Evolutionary conservation across 1,140 invertebrate genomes (phyloP).

Genomic region (Listronotus oregonensis): DNA sequence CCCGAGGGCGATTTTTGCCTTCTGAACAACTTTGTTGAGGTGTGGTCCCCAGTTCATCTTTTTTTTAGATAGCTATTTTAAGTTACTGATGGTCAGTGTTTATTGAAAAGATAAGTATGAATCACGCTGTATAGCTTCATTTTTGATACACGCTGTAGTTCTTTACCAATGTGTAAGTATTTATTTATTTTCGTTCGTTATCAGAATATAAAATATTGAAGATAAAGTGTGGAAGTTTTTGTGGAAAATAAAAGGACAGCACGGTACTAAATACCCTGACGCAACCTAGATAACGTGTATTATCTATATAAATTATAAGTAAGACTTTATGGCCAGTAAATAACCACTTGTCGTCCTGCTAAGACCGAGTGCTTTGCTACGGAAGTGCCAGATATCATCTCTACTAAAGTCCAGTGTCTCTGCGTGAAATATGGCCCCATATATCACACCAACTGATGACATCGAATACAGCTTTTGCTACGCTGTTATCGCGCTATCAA

Average conservation of each 20-base stretch:
- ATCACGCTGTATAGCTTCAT: too few species aligned
- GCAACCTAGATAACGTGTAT: conserved; percentile 37
- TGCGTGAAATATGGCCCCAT: conserved; percentile 45
- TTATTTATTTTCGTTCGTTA: too few species aligned
- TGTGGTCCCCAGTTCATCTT: too few species aligned
- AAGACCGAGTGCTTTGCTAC: conserved; percentile 41
- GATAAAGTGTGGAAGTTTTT: background rate
- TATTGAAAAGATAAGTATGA: too few species aligned
- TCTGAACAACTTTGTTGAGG: too few species aligned
- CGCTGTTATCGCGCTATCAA: conserved; percentile 27
- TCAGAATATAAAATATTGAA: too few species aligned
- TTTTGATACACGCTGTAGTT: too few species aligned
- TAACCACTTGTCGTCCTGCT: conserved; percentile 43
- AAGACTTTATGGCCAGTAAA: conserved; percentile 48
- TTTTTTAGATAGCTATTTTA: too few species aligned
- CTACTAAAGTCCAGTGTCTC: conserved; percentile 47
- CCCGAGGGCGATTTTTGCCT: too few species aligned
- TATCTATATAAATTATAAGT: conserved; percentile 49
- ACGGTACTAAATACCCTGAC: conserved; percentile 27
- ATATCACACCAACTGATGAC: conserved; percentile 46
- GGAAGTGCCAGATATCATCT: conserved; percentile 48
- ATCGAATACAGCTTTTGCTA: conserved; percentile 37
- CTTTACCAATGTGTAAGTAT: too few species aligned
- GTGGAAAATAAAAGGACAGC: conserved; percentile 11
- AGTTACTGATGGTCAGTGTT: too few species aligned